These are phyloP conservation scores for Myripristis murdjan DNA, from an alignment of 2,797 vertebrate species.

Conservation along the genomic window DNA sequence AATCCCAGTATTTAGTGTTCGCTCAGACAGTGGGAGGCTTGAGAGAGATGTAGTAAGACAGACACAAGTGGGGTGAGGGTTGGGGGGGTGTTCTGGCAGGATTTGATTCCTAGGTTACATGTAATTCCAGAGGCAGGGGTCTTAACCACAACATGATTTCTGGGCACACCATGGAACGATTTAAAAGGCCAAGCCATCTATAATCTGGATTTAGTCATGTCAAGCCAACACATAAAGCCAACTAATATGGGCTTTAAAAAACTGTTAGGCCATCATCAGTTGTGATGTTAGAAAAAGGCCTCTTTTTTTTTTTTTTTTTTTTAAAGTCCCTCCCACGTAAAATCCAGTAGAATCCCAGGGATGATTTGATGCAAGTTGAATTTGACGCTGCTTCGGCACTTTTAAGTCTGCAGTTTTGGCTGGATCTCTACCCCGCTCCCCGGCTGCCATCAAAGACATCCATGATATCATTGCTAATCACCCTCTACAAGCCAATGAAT, in stretches of 20 bases:
- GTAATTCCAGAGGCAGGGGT: conserved; percentile 35
- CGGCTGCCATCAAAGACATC: conserved; percentile 43
- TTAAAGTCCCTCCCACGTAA: conserved; percentile 9
- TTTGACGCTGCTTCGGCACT: conserved; percentile 11
- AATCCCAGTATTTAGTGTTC: background rate
- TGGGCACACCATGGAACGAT: conserved; percentile 21
- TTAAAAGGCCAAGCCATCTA: conserved; percentile 51
- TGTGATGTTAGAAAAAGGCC: conserved; percentile 27
- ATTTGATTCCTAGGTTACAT: conserved; percentile 39
- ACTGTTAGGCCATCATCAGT: conserved; percentile 28
- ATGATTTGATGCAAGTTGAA: background rate
- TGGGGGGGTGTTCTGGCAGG: conserved; percentile 5
- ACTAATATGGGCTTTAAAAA: conserved; percentile 51
- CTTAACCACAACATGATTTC: conserved; percentile 44
- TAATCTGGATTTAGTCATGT: conserved; percentile 68
- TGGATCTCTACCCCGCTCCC: conserved; percentile 9
- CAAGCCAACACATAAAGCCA: conserved; percentile 43
- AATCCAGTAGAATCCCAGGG: conserved; percentile 32
- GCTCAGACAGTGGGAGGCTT: background rate
- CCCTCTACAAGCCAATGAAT: conserved; percentile 50
- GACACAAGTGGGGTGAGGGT: background rate
- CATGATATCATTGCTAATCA: conserved; percentile 51
- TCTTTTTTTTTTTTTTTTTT: conserved; percentile 9
- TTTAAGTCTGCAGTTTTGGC: conserved; percentile 44
- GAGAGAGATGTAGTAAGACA: background rate